Conservation (phyloP, 1,140 invertebrate genomes). For the Drosophila lowei region DNA sequence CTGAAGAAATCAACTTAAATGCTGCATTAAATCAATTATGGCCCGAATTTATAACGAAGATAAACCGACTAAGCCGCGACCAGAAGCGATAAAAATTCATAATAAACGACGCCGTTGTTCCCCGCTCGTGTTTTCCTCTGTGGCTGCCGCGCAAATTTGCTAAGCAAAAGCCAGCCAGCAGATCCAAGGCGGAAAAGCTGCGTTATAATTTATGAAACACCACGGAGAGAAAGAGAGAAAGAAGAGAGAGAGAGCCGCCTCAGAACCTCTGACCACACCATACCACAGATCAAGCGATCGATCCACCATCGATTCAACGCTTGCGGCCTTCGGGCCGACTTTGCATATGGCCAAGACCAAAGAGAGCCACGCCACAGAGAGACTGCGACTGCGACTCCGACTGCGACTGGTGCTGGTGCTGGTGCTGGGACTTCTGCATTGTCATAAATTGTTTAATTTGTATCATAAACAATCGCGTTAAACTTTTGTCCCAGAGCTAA, state of each 20-base stretch:
- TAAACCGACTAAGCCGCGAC: constrained; percentile 71
- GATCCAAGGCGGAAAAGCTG: constrained; percentile 70
- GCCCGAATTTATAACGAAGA: constrained; percentile 81
- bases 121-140: constrained; percentile 28
- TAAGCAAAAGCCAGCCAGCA: constrained; percentile 8
- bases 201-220: constrained; percentile 82
- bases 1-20: constrained; percentile 69
- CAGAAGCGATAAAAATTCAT: constrained; percentile 83
- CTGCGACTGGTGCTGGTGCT: constrained; percentile 15
- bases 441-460: constrained; percentile 84
- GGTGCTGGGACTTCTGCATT: constrained; percentile 61
- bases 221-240: constrained; percentile 16
- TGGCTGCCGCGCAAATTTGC: constrained; percentile 56
- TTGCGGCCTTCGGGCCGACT: constrained; percentile 63
- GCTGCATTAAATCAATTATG: constrained; percentile 83
- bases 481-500: constrained; percentile 83
- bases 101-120: constrained; percentile 78
- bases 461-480: constrained; percentile 84
- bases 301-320: constrained; percentile 35
- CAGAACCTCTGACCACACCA: constrained; percentile 30
- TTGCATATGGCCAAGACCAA: constrained; percentile 68
- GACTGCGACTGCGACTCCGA: constrained; percentile 1
- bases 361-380: constrained; percentile 24
- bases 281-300: constrained; percentile 38
- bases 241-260: constrained; percentile 29